A percentile compares a stretch with the other conserved stretches of the same genome.
phyloP scores from a whole-genome alignment of 2,888 invertebrate genomes.

The Phymatocera aterrima region DNA sequence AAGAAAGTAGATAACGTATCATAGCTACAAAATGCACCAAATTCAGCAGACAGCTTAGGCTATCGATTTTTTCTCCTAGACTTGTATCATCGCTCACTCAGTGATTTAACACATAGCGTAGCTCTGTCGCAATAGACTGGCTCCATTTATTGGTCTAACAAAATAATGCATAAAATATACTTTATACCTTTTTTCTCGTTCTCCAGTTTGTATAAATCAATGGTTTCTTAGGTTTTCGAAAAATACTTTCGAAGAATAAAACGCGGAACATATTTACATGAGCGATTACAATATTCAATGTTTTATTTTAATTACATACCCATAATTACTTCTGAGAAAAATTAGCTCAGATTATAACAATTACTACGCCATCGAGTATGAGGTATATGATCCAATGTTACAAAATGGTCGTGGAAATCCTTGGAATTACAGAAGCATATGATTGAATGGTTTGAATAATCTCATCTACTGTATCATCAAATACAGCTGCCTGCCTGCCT shows the following conservation, averaged over 20 bases:
- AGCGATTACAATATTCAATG: constrained; percentile 53
- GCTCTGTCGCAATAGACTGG: background rate
- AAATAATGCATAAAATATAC: background rate
- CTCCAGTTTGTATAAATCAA: background rate
- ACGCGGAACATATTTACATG: constrained; percentile 51
- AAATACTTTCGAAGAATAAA: constrained; percentile 4
- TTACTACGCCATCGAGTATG: background rate
- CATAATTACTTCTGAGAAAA: constrained; percentile 23
- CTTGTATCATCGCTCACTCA: background rate
- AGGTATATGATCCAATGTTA: background rate
- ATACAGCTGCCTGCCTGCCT: background rate
- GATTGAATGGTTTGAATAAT: background rate
- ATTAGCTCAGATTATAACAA: background rate
- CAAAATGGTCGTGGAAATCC: background rate
- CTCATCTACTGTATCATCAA: too few relatives aligned
- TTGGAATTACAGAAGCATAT: too few relatives aligned
- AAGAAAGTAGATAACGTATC: background rate
- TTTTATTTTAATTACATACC: constrained; percentile 47
- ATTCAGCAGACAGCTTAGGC: background rate
- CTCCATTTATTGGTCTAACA: background rate
- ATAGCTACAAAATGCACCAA: background rate
- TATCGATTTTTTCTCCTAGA: background rate
- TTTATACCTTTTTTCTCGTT: background rate
- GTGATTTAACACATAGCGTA: background rate
- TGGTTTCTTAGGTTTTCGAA: background rate